Conservation (phyloP, 2,797 vertebrate species). For the Pantherophis vulpinus region DNA sequence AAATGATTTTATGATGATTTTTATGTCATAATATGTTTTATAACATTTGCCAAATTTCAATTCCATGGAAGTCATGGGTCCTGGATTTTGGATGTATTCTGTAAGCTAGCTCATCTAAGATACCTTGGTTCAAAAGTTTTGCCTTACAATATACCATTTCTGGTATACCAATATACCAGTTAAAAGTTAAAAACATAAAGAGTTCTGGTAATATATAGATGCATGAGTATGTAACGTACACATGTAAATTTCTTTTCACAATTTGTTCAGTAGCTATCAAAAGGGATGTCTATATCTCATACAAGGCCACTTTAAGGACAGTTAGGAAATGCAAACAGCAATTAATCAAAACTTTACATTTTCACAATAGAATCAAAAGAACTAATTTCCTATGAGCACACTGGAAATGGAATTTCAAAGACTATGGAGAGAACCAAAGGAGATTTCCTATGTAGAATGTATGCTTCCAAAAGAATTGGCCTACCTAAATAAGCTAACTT, state of each 20-base stretch:
- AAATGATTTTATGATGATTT: neutral
- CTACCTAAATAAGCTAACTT: neutral
- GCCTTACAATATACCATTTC: neutral
- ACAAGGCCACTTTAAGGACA: neutral
- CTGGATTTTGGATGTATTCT: neutral
- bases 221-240: neutral
- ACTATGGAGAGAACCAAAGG: conserved; percentile 2
- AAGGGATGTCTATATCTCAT: neutral
- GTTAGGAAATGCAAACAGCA: neutral
- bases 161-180: too few relatives aligned
- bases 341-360: conserved; percentile 16
- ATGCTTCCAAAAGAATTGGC: neutral
- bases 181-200: neutral
- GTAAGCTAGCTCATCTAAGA: neutral
- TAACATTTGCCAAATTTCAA: neutral
- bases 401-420: conserved; percentile 5
- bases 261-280: neutral
- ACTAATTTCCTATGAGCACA: neutral
- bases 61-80: neutral
- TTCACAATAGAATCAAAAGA: conserved; percentile 15
- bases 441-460: neutral
- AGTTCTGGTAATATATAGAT: neutral
- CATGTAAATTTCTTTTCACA: neutral
- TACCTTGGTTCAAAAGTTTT: neutral
- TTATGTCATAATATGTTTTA: neutral